Evolutionary conservation across 1,140 invertebrate species (phyloP), one percentile per base, ranked within the genome.

Genomic region (Bombus cullumanus): DNA sequence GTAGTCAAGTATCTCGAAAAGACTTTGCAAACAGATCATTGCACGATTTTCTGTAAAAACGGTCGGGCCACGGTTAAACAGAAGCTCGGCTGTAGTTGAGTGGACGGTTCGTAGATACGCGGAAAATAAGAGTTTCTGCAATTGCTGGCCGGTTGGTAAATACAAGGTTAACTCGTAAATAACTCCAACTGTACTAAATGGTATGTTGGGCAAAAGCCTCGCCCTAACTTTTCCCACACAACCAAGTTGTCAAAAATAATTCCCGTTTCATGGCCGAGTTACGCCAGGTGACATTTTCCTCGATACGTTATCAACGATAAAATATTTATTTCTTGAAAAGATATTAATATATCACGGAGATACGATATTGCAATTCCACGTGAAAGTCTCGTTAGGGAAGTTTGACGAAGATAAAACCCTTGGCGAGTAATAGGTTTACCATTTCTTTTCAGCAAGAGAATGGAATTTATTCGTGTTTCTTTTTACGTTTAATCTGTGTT

Each of bases 151-250:
- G n/a, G 39, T 79, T 41, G 39, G 83, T 72, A 79, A 79, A 84
- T 79, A 62, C 75, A 41, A 57, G 64, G 47, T 39, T 79, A 84
- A 79, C 66, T 76, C n/a, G 53, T 79, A 84, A 84, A 80, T 80
- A 84, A 79, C 68, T 84, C 62, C 71, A 79, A 79, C 83, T 41
- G 83, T 76, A 62, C 76, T 80, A 79, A 84, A 84, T 72, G 71
- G 64, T 68, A 39, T 77, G 76, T 62, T 41, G 66, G 53, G 28
- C 53, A 47, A 72, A 79, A 71, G 76, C 76, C 39, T 47, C 9
- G 22, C n/a, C 25, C 53, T 41, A 79, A 72, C 76, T 84, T 79
- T 84, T 79, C 39, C 64, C 15, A 57, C 37, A n/a, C 66, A 57
- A 68, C 39, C 47, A 57, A 83, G n/a, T 76, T 43, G 43, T 69